Evolutionary conservation across 2,113 vertebrate species (phyloP), one percentile per base, ranked within the genome.

Genomic region (Orientallactaga bullata): DNA sequence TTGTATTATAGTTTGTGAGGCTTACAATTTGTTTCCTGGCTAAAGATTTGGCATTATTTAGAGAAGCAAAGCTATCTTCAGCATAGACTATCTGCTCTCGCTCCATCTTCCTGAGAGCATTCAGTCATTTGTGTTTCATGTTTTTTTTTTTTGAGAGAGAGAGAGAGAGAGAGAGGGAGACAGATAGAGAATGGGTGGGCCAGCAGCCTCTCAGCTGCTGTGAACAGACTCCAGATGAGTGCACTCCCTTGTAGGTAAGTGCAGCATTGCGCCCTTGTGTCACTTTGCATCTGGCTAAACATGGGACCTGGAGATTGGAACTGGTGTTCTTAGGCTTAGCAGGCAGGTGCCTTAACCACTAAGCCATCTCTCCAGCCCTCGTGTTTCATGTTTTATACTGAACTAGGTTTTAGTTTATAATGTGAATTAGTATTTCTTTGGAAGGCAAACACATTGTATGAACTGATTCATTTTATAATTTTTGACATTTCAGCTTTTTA

Each of bases 401-500:
- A 37, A n/a, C 93, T 51, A 7, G 60, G 28, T 17, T 91, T 78
- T 94, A 81, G 76, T 76, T 83, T 93, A 21, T 89, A 73, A 84
- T 61, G 28, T 18, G n/a, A 78, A 42, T 61, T 58, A 66, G 2
- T 55, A 55, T 81, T 86, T 89, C 92, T 65, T 89, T 60, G 51
- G 88, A 32, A 81, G 76, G 90, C 32, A 82, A 68, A 17, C 55
- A 23, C 4, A 58, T 92, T 80, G 84, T 87, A 76, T 82, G 24
- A 85, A 80, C 32, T 93, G 39, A 66, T 74, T 35, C 2, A 0
- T 88, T 78, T 80, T 85, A 42, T 90, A 39, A 72, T 83, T 95
- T 12, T 42, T 92, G 69, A 42, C 73, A 61, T 84, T 92, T 23
- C 95, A 99, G 99, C 98, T 99, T 95, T 99, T 99, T 97, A 98